Conservation (phyloP, 2,888 invertebrate genomes). For the Girardia tigrina region DNA sequence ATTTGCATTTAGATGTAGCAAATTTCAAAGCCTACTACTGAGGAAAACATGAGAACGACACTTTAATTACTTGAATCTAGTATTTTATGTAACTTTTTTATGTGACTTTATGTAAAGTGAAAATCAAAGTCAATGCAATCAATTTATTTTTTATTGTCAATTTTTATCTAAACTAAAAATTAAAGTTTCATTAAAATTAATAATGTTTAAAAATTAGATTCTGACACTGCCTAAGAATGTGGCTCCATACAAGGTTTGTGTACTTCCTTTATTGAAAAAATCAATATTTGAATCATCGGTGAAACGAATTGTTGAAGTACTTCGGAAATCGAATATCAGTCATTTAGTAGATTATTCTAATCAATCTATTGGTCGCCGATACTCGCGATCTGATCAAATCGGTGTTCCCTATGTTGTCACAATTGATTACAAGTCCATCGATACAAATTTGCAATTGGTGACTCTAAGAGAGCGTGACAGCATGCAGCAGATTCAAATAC, state of each 20-base stretch:
- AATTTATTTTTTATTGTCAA: too few relatives aligned
- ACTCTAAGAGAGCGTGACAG: constrained; percentile 36
- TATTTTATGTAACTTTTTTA: too few relatives aligned
- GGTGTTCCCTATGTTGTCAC: constrained; percentile 36
- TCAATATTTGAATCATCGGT: not conserved
- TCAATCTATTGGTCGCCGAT: constrained; percentile 35
- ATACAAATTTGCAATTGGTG: not conserved
- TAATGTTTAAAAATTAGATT: too few relatives aligned
- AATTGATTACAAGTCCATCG: constrained; percentile 34
- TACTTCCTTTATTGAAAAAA: not conserved
- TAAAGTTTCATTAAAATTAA: too few relatives aligned
- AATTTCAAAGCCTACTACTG: too few relatives aligned
- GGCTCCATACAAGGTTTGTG: not conserved
- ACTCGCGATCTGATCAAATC: constrained; percentile 35
- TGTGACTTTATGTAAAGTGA: too few relatives aligned
- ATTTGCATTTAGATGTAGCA: too few relatives aligned
- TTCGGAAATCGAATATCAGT: not conserved
- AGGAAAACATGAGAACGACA: too few relatives aligned
- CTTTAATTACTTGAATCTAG: too few relatives aligned
- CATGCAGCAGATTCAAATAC: constrained; percentile 33
- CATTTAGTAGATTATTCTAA: constrained; percentile 29
- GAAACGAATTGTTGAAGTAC: not conserved
- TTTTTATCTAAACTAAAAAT: too few relatives aligned
- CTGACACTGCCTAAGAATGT: not conserved
- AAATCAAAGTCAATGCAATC: too few relatives aligned